phyloP scores from a whole-genome alignment of 2,797 vertebrate genomes.

The Melanotaenia boesemani region DNA sequence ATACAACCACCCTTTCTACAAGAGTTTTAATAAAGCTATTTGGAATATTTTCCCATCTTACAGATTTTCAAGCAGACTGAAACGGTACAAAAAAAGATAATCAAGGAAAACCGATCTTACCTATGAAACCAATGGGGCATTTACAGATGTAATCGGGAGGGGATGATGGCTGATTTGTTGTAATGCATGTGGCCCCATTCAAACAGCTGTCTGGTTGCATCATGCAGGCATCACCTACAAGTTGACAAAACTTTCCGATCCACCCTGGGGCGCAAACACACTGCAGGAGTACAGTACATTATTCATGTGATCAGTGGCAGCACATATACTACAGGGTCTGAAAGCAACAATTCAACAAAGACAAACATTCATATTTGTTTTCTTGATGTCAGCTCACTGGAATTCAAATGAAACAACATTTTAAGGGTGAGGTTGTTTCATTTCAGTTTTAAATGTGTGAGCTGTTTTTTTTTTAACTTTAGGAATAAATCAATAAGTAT shows the following conservation, averaged over 20 bases:
- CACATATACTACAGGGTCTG: neutral
- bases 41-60: constrained; percentile 23
- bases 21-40: constrained; percentile 21
- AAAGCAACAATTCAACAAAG: constrained; percentile 3
- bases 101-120: constrained; percentile 68
- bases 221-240: constrained; percentile 81
- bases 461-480: neutral
- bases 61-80: constrained; percentile 29
- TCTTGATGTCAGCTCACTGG: neutral
- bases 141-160: constrained; percentile 77
- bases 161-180: constrained; percentile 72
- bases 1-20: constrained; percentile 27
- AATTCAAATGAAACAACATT: constrained; percentile 10
- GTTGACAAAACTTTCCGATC: constrained; percentile 84
- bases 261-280: constrained; percentile 83
- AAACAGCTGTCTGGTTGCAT: constrained; percentile 79
- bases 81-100: constrained; percentile 19
- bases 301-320: constrained; percentile 3
- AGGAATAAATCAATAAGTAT: constrained; percentile 8
- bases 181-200: constrained; percentile 81
- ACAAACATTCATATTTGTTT: neutral
- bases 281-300: constrained; percentile 66
- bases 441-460: constrained; percentile 1
- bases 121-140: constrained; percentile 81
- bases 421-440: constrained; percentile 3